These are phyloP conservation scores for Oryzias sinensis DNA, from an alignment of 2,797 vertebrate genomes.

Conservation along the genomic window DNA sequence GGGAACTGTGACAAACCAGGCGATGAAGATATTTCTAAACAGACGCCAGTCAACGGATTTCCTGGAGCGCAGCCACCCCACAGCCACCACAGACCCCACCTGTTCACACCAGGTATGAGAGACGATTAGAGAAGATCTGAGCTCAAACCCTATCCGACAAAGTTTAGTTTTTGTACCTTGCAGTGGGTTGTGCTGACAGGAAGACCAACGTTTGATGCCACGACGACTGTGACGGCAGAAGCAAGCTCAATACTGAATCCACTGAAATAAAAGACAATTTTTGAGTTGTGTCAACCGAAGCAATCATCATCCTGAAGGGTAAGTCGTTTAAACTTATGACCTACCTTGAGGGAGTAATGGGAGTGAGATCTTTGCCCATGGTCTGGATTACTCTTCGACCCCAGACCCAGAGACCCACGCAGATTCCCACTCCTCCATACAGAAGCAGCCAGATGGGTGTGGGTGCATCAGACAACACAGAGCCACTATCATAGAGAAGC, in stretches of 20 bases:
- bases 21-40: conserved; percentile 96
- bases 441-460: conserved; percentile 95
- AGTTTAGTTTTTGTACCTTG: conserved; percentile 80
- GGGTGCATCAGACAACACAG: conserved; percentile 77
- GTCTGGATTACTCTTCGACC: conserved; percentile 96
- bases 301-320: not conserved
- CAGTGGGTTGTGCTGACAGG: conserved; percentile 98
- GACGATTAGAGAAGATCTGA: conserved; percentile 1
- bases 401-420: conserved; percentile 93
- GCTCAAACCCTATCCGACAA: not conserved
- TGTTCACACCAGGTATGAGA: conserved; percentile 45
- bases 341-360: conserved; percentile 96
- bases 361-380: conserved; percentile 94
- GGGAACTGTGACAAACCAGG: conserved; percentile 96
- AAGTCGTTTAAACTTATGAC: not conserved
- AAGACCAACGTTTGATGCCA: conserved; percentile 93
- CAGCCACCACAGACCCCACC: conserved; percentile 95
- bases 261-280: conserved; percentile 63
- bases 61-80: conserved; percentile 94
- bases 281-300: not conserved
- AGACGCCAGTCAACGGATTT: conserved; percentile 94
- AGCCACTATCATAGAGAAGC: conserved; percentile 83
- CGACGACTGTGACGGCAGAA: conserved; percentile 91
- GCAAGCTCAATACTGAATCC: conserved; percentile 97
- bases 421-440: conserved; percentile 91